Conservation (phyloP, 2,888 invertebrate species). For the Phorcus lineatus region DNA sequence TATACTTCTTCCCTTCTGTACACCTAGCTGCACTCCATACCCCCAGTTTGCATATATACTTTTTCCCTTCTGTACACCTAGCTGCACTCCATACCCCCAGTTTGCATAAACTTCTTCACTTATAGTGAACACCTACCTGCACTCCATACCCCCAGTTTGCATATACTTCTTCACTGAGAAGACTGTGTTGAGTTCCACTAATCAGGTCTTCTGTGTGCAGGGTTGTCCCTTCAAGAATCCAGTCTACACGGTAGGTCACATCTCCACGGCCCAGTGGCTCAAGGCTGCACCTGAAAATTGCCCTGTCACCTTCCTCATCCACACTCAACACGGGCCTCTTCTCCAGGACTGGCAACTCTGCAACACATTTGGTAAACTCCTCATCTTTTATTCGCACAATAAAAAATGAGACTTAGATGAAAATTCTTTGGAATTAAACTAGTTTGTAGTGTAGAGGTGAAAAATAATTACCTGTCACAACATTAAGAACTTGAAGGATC, state of each 20-base stretch:
- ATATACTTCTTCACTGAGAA: slow-evolving; percentile 26
- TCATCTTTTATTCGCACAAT: too few species aligned
- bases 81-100: slow-evolving; percentile 3
- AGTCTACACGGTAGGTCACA: slow-evolving; percentile 35
- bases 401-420: background rate
- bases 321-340: slow-evolving; percentile 34
- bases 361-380: background rate
- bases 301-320: slow-evolving; percentile 20
- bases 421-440: background rate
- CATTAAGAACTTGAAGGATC: slow-evolving; percentile 35
- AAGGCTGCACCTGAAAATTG: slow-evolving; percentile 39
- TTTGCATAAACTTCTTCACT: slow-evolving; percentile 22
- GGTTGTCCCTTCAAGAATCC: slow-evolving; percentile 30
- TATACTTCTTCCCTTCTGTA: too few species aligned
- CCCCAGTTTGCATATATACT: too few species aligned
- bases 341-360: slow-evolving; percentile 41
- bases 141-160: slow-evolving; percentile 36
- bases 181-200: background rate
- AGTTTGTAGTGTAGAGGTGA: background rate
- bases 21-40: slow-evolving; percentile 37
- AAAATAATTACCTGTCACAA: slow-evolving; percentile 37
- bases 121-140: slow-evolving; percentile 33
- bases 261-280: slow-evolving; percentile 34
- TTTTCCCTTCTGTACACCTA: too few species aligned
- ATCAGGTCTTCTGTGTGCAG: background rate